These are phyloP conservation scores for Anguilla obscura DNA, from an alignment of 2,797 vertebrate species.

Conservation along the genomic window DNA sequence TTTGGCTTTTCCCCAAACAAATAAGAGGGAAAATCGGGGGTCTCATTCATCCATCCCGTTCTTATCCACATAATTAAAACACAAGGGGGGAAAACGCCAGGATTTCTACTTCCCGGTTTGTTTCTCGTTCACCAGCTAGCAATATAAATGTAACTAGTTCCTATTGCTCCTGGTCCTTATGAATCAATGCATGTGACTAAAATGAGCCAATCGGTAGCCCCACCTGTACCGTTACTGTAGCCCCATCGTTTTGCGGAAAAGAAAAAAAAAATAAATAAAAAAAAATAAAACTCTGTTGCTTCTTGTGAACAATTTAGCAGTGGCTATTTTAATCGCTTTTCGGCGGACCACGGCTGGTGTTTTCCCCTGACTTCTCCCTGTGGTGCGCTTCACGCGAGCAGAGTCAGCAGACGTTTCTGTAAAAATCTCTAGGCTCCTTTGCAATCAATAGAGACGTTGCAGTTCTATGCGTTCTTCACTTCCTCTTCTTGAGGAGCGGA, in stretches of 20 bases:
- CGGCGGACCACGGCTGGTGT: not conserved
- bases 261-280: conserved; percentile 30
- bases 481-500: conserved; percentile 19
- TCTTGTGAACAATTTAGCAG: conserved; percentile 8
- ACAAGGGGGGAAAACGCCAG: conserved; percentile 24
- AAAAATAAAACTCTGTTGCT: conserved; percentile 33
- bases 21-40: conserved; percentile 24
- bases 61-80: conserved; percentile 25
- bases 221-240: conserved; percentile 77
- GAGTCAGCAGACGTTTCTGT: not conserved
- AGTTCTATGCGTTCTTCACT: conserved; percentile 18
- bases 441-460: conserved; percentile 1
- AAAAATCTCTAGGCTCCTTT: not conserved
- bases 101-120: conserved; percentile 35
- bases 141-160: conserved; percentile 54
- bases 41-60: conserved; percentile 30
- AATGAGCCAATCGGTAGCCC: conserved; percentile 72
- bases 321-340: conserved; percentile 12
- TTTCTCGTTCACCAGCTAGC: conserved; percentile 37
- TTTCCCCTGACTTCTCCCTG: not conserved
- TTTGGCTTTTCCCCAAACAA: conserved; percentile 27
- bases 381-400: not conserved
- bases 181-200: conserved; percentile 75
- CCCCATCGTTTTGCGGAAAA: conserved; percentile 64
- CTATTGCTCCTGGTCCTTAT: conserved; percentile 68